Percentiles rank a stretch among this genome's conserved stretches.
phyloP scores from a whole-genome alignment of 1,140 invertebrate genomes.

The Homalodisca vitripennis region DNA sequence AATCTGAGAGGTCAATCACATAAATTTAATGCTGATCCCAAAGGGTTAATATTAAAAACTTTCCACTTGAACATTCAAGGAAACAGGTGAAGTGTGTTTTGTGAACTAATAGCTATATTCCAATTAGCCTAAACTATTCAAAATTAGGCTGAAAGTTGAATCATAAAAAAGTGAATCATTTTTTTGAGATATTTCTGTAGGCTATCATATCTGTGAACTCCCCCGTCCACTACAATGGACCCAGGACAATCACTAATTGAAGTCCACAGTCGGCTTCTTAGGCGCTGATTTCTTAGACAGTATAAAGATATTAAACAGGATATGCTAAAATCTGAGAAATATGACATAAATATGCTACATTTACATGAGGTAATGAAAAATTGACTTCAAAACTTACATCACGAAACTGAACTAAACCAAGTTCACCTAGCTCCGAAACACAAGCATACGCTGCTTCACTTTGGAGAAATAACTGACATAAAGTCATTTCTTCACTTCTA shows the following conservation, averaged over 20 bases:
- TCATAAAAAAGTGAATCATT: no score
- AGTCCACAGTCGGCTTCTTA: background rate
- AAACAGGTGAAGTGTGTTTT: no score
- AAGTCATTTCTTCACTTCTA: conserved; percentile 87
- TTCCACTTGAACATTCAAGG: no score
- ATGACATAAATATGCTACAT: background rate
- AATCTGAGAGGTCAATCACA: no score
- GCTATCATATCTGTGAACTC: no score
- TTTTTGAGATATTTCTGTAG: no score
- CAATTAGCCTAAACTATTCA: no score
- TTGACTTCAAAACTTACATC: conserved; percentile 66
- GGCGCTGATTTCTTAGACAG: background rate
- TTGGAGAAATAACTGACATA: conserved; percentile 88
- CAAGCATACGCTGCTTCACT: conserved; percentile 93
- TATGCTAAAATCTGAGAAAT: background rate
- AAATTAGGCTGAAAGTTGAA: no score
- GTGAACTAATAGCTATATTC: no score
- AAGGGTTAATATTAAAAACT: no score
- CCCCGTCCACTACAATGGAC: background rate
- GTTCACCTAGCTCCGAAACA: conserved; percentile 88
- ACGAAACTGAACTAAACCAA: conserved; percentile 90
- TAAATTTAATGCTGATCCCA: no score
- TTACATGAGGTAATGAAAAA: background rate
- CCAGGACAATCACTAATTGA: background rate
- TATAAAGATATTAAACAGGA: background rate